phyloP scores from a whole-genome alignment of 1,140 invertebrate species.

The Drosophila kanapiae region DNA sequence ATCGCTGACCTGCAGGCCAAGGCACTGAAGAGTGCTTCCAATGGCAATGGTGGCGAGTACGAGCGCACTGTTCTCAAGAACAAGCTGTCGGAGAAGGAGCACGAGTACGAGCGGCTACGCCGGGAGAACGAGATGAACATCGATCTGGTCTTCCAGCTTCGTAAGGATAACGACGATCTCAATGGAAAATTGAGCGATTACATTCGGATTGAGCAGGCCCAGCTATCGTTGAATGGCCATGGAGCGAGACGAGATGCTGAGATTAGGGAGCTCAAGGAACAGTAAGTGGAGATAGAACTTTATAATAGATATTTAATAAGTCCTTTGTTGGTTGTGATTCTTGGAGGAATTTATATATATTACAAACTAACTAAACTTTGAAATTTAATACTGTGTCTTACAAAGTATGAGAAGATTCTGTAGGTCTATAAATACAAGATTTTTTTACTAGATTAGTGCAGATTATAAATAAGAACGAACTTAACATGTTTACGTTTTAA shows the following conservation, averaged over 20 bases:
- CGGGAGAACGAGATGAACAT: slow-evolving; percentile 90
- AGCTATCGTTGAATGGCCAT: slow-evolving; percentile 91
- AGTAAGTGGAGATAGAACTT: slow-evolving; percentile 79
- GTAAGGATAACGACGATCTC: slow-evolving; percentile 92
- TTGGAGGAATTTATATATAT: no score
- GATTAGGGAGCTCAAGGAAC: slow-evolving; percentile 89
- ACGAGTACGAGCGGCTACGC: slow-evolving; percentile 90
- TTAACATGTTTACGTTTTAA: no score
- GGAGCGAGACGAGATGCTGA: slow-evolving; percentile 91
- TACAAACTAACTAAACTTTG: no score
- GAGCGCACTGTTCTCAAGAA: slow-evolving; percentile 89
- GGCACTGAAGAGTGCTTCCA: slow-evolving; percentile 49
- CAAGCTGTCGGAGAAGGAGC: slow-evolving; percentile 90
- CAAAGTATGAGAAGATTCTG: no score
- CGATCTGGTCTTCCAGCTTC: slow-evolving; percentile 90
- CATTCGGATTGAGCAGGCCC: slow-evolving; percentile 93
- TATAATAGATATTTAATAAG: no score
- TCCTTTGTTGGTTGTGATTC: no score
- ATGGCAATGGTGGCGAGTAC: slow-evolving; percentile 87
- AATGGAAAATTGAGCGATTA: slow-evolving; percentile 93
- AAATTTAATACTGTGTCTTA: no score
- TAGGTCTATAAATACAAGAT: no score
- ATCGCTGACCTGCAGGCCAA: slow-evolving; percentile 85
- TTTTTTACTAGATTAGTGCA: no score
- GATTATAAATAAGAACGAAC: no score